Conservation (phyloP, 1,140 invertebrate species). For the Phortica variegata region DNA sequence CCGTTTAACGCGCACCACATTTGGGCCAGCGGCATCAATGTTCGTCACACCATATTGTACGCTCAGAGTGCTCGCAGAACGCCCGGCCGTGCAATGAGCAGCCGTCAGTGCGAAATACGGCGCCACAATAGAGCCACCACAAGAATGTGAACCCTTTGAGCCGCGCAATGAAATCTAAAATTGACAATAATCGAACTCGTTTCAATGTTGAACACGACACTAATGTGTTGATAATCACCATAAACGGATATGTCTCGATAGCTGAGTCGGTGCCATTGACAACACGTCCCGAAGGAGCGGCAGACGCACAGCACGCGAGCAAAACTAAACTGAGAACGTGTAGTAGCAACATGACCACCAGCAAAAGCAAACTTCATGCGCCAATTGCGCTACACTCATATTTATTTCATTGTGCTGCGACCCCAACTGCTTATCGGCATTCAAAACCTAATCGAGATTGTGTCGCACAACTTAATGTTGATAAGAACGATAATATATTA, state of each 20-base stretch:
- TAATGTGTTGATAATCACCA: constrained; percentile 25
- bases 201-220: not conserved
- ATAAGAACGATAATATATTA: no score
- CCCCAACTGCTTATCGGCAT: no score
- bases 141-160: constrained; percentile 58
- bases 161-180: constrained; percentile 41
- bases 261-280: constrained; percentile 44
- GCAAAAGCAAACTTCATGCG: no score
- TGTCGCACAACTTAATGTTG: no score
- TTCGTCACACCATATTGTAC: constrained; percentile 38
- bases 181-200: not conserved
- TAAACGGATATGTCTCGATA: constrained; percentile 40
- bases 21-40: constrained; percentile 28
- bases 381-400: no score
- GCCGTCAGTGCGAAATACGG: constrained; percentile 61
- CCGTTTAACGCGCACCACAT: constrained; percentile 35
- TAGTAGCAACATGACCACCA: no score
- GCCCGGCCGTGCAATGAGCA: constrained; percentile 61
- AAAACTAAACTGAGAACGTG: not conserved
- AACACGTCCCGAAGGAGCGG: constrained; percentile 27
- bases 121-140: constrained; percentile 62
- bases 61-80: constrained; percentile 15
- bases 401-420: no score
- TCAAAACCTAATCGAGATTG: no score
- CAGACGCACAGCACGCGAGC: constrained; percentile 11